Evolutionary conservation across 2,888 invertebrate species (phyloP), one percentile per base, ranked within the genome.

Genomic region (Platynereis dumerilii): DNA sequence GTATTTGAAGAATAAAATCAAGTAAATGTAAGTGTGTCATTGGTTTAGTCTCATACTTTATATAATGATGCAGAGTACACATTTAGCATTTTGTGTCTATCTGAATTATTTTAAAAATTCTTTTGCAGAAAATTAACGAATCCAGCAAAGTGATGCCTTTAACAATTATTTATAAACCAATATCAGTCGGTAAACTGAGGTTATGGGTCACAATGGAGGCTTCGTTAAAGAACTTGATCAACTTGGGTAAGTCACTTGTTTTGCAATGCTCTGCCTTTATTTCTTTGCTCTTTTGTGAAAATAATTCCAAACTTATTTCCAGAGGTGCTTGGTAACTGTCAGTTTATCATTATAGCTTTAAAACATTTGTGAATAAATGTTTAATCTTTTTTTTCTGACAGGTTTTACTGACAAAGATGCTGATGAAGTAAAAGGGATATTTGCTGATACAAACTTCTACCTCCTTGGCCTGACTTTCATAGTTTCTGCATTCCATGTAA

Each of bases 381-480:
- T n/a, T n/a, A n/a, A 22, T 58, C 2, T 52, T 24, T 26, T 54
- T 34, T 42, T 26, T 5, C 42, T 70, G 74, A 10, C 70, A 82
- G 84, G 96, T 5, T 97, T 99, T 78, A 91, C 91, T 44, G 91
- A 91, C 67, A 96, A 96, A 81, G 97, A 98, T 86, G 87, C 96
- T 42, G 98, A 99, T 85, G 97, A 98, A 86, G 91, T 96, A 0
- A 97, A 97, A 84, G 92, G 93, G 59, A 92, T 99, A 75, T 96
- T 98, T 85, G 92, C 93, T 0, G 97, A 97, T 78, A 97, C 96
- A 0, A 97, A 96, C 83, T 87, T 97, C 52, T 94, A 93, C 83
- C 87, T 99, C 66, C 85, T 98, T 53, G 91, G 93, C 73, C 89
- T 92, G 62, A 98, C 98, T 1, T 90, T 98, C 73, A 87, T 92